Percentiles rank a stretch among this genome's conserved stretches.
These are phyloP conservation scores for Ptychochromis oligacanthus DNA, from an alignment of 2,113 vertebrate species.

Conservation along the genomic window DNA sequence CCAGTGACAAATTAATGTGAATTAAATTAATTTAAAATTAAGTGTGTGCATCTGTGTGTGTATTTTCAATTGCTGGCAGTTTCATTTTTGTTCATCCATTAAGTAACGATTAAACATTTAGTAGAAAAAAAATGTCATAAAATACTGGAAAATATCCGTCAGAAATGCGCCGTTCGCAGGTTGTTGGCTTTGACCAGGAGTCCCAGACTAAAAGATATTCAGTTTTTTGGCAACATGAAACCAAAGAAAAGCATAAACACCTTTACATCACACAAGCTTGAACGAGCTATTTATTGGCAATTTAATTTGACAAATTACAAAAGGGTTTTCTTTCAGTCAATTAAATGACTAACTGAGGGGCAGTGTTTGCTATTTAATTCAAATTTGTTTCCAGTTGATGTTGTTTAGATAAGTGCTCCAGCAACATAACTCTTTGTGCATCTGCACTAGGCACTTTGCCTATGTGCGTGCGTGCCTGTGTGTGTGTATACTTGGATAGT, in stretches of 20 bases:
- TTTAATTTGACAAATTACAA: not conserved
- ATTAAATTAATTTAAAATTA: not conserved
- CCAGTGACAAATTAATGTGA: not conserved
- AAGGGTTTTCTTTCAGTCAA: not conserved
- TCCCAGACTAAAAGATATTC: not conserved
- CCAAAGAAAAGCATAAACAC: not conserved
- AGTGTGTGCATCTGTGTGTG: not conserved
- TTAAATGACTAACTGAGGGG: not conserved
- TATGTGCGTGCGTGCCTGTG: not conserved
- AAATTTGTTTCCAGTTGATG: not conserved
- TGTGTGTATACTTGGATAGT: not conserved
- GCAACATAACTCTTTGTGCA: not conserved
- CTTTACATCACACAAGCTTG: not conserved
- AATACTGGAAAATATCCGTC: too few species aligned
- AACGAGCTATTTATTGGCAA: not conserved
- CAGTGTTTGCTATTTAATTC: not conserved
- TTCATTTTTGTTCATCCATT: not conserved
- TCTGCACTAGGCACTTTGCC: not conserved
- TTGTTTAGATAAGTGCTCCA: not conserved
- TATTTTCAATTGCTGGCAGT: not conserved
- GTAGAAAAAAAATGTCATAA: not conserved
- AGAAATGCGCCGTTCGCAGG: too few species aligned
- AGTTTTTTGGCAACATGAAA: not conserved
- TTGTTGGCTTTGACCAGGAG: not conserved
- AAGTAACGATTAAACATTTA: not conserved